phyloP scores from a whole-genome alignment of 1,140 invertebrate species.

The Theocolax elegans region DNA sequence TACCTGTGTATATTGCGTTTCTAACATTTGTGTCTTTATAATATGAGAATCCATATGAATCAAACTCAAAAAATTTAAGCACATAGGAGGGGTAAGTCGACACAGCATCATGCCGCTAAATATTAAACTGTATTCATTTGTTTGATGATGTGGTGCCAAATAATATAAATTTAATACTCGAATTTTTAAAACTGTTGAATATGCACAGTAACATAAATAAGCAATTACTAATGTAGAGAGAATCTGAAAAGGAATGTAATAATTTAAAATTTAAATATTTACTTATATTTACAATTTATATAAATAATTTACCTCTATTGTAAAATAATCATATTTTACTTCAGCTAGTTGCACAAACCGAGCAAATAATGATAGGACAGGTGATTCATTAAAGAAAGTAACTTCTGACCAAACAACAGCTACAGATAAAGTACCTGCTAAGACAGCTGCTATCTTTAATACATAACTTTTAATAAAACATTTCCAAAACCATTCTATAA shows the following conservation, averaged over 20 bases:
- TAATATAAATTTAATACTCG: conserved; percentile 97
- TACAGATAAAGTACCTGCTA: conserved; percentile 83
- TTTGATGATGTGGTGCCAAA: conserved; percentile 95
- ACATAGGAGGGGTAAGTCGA: conserved; percentile 96
- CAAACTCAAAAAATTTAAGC: conserved; percentile 96
- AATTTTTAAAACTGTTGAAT: conserved; percentile 97
- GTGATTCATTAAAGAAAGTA: conserved; percentile 93
- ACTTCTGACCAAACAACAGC: conserved; percentile 98
- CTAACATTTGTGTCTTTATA: conserved; percentile 81
- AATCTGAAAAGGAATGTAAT: conserved; percentile 70
- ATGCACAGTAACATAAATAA: conserved; percentile 97
- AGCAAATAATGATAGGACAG: conserved; percentile 95
- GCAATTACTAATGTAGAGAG: conserved; percentile 90
- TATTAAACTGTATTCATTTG: conserved; percentile 98
- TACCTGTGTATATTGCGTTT: conserved; percentile 91
- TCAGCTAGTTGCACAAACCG: conserved; percentile 87
- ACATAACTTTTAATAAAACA: conserved; percentile 83
- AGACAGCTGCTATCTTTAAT: conserved; percentile 78
- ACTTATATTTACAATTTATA: conserved; percentile 21
- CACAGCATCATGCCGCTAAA: conserved; percentile 98
- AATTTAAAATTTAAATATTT: conserved; percentile 13
- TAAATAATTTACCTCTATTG: conserved; percentile 83
- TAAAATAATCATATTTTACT: conserved; percentile 89
- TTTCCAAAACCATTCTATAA: conserved; percentile 96
- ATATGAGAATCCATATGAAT: conserved; percentile 99